Conservation (phyloP, 2,797 vertebrate genomes). For the Catharus ustulatus region DNA sequence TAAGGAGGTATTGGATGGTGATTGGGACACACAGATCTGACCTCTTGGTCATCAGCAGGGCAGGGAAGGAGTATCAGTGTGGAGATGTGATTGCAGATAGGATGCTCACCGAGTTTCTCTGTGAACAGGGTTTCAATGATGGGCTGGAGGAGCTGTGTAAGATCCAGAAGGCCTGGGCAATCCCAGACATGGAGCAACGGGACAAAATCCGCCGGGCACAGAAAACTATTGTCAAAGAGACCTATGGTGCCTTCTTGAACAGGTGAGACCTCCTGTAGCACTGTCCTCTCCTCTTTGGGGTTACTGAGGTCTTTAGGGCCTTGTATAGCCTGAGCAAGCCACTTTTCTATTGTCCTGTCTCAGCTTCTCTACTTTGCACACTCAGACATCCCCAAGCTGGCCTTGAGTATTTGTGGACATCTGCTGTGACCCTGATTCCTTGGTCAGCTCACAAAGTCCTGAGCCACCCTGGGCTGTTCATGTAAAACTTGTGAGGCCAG, state of each 20-base stretch:
- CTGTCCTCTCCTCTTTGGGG: background rate
- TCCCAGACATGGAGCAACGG: conserved; percentile 93
- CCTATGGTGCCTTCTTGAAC: conserved; percentile 87
- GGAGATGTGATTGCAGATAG: background rate
- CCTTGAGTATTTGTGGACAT: background rate
- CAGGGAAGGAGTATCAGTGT: background rate
- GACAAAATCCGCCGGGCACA: conserved; percentile 90
- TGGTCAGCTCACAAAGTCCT: background rate
- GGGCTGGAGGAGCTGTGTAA: conserved; percentile 95
- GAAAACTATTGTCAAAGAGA: conserved; percentile 89
- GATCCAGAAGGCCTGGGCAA: conserved; percentile 97
- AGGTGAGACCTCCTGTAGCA: conserved; percentile 75
- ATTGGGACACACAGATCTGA: background rate
- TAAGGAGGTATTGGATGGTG: conserved; percentile 56
- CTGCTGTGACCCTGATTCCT: background rate
- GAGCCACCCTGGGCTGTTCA: background rate
- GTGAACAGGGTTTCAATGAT: conserved; percentile 92
- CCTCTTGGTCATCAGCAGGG: background rate
- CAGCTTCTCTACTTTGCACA: background rate
- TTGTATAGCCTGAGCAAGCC: background rate
- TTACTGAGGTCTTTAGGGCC: background rate
- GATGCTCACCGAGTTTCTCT: background rate
- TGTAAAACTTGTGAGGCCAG: background rate
- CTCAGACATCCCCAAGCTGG: background rate
- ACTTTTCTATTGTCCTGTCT: background rate